Evolutionary conservation across 2,113 vertebrate species (phyloP), one percentile per base, ranked within the genome.

Genomic region (Pterocles orientalis): DNA sequence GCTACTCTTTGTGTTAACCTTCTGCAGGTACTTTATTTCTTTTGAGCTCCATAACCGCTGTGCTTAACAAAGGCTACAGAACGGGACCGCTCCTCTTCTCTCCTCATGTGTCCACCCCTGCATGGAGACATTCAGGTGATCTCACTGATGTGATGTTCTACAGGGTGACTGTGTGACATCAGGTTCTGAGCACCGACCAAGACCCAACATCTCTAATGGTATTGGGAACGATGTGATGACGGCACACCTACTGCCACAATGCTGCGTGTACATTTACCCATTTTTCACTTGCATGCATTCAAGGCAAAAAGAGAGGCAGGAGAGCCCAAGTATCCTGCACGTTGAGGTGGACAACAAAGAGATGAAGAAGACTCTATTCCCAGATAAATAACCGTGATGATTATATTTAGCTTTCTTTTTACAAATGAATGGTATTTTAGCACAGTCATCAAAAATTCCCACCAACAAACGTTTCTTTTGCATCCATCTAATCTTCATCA

Each of bases 391-490:
- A 45, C 13, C 2, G 1, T 28, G 65, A 75, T 90, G 50, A 83
- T 53, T 86, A 33, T 25, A 73, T 93, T 88, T 64, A 86, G 28
- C 58, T 93, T 90, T 88, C 68, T 93, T 81, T 75, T 81, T 54
- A 81, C 43, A 88, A 88, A 81, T 75, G 19, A 88, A 78, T 53
- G 57, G 16, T 83, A 75, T 92, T 96, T 86, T 66, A 94, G 60
- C 75, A 68, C n/a, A 78, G 68, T 84, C 86, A 92, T 88, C 80
- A 88, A 68, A 96, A 88, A 76, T 43, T 85, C 58, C 66, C 51
- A 21, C 78, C 73, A 94, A 87, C 66, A 92, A 96, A 90, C 1
- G 1, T 72, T 83, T 84, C 53, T 47, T 88, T 92, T 92, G 45
- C 85, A 90, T 88, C 69, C 68, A 60, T 76, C 87, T 65, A 89